Conservation (phyloP, 1,140 invertebrate genomes). For the Hypothenemus hampei region DNA sequence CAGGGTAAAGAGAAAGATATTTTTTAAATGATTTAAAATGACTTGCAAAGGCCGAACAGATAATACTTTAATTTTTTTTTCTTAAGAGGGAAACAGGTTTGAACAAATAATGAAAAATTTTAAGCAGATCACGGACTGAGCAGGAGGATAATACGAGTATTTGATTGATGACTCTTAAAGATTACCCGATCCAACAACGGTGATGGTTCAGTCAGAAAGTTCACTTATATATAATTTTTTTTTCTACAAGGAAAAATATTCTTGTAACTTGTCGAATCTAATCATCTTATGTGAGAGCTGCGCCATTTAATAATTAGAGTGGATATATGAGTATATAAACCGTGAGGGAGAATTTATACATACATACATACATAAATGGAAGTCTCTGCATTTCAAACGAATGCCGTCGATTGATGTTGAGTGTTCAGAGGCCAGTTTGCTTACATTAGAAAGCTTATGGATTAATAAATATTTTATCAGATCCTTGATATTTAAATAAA, state of each 20-base stretch:
- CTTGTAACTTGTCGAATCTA: slow-evolving; percentile 11
- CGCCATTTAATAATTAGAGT: slow-evolving; percentile 45
- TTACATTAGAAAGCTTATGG: slow-evolving; percentile 20
- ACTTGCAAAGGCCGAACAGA: slow-evolving; percentile 17
- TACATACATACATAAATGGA: slow-evolving; percentile 30
- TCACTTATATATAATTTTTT: neutral
- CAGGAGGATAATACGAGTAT: slow-evolving; percentile 9
- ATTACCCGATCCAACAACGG: neutral
- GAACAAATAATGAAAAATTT: too few relatives aligned
- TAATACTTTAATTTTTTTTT: slow-evolving; percentile 20
- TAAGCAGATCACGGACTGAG: slow-evolving; percentile 10
- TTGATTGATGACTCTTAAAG: slow-evolving; percentile 22
- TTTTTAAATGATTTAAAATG: slow-evolving; percentile 19
- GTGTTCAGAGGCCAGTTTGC: slow-evolving; percentile 27
- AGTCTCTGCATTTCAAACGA: slow-evolving; percentile 44
- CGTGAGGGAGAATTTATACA: slow-evolving; percentile 37
- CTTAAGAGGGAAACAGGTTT: slow-evolving; percentile 7
- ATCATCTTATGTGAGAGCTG: slow-evolving; percentile 34
- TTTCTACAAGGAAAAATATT: neutral
- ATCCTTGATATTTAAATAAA: slow-evolving; percentile 11
- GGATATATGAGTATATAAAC: slow-evolving; percentile 41
- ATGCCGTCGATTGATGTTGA: slow-evolving; percentile 42
- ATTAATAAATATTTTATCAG: slow-evolving; percentile 27
- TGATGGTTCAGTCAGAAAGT: neutral
- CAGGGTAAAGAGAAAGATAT: too few relatives aligned